Evolutionary conservation across 1,140 invertebrate genomes (phyloP).

Genomic region (Lucilia cuprina): DNA sequence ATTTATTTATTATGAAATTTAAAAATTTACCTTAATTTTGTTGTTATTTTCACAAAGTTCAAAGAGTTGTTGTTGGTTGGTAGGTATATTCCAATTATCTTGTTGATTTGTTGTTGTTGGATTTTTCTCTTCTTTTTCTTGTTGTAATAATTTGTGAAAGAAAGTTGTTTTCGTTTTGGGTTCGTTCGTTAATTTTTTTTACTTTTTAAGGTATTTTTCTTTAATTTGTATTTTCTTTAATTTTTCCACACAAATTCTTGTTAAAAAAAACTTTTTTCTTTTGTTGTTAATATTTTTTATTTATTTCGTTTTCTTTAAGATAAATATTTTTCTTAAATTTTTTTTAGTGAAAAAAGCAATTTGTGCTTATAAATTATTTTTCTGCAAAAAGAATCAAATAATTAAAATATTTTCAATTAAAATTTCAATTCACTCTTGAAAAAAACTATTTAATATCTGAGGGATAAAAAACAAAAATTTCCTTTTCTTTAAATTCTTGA

Average conservation of each 20-base stretch:
- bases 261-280: neutral
- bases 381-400: neutral
- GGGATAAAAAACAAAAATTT: slow-evolving; percentile 3
- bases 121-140: neutral
- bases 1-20: neutral
- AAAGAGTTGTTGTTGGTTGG: neutral
- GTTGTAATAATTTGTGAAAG: neutral
- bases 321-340: neutral
- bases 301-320: neutral
- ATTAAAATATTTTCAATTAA: neutral
- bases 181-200: neutral
- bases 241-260: slow-evolving; percentile 23
- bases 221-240: neutral
- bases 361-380: neutral
- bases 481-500: slow-evolving; percentile 3
- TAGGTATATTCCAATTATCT: neutral
- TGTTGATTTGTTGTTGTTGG: neutral
- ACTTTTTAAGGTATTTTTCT: neutral
- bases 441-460: neutral
- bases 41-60: neutral
- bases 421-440: neutral
- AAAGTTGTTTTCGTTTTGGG: slow-evolving; percentile 26
- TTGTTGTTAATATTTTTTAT: neutral
- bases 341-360: neutral
- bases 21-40: neutral